Conservation (phyloP, 2,888 invertebrate genomes). For the Latrodectus hesperus region DNA sequence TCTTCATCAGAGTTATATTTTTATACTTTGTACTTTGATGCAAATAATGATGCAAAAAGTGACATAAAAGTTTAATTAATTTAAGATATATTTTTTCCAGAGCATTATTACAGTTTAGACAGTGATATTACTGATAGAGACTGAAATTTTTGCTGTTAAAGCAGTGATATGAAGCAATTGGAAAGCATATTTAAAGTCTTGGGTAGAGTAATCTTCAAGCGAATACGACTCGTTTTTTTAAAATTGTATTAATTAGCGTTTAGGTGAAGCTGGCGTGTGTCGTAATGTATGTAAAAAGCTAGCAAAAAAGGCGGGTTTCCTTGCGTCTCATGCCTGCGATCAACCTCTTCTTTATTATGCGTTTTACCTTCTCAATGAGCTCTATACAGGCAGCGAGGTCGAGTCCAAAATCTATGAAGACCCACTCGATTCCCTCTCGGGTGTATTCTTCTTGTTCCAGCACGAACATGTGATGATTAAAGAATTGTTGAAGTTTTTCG, state of each 20-base stretch:
- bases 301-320: neutral
- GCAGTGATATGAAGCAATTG: constrained; percentile 27
- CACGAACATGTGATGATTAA: constrained; percentile 99
- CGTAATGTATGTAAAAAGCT: neutral
- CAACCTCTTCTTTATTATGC: neutral
- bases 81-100: no score
- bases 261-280: neutral
- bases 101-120: neutral
- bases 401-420: constrained; percentile 99
- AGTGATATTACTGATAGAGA: neutral
- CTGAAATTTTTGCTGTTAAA: constrained; percentile 32
- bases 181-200: neutral
- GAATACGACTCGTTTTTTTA: neutral
- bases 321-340: constrained; percentile 21
- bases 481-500: constrained; percentile 99
- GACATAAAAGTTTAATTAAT: no score
- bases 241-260: constrained; percentile 6
- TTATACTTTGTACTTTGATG: neutral
- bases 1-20: no score
- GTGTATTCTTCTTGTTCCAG: constrained; percentile 99
- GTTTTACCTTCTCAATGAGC: constrained; percentile 94
- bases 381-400: constrained; percentile 99
- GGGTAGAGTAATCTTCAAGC: neutral
- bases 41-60: neutral
- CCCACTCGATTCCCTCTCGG: constrained; percentile 97